Base-by-base conservation (phyloP, 2,888 invertebrate genomes). In the Lamproptera curius region DNA sequence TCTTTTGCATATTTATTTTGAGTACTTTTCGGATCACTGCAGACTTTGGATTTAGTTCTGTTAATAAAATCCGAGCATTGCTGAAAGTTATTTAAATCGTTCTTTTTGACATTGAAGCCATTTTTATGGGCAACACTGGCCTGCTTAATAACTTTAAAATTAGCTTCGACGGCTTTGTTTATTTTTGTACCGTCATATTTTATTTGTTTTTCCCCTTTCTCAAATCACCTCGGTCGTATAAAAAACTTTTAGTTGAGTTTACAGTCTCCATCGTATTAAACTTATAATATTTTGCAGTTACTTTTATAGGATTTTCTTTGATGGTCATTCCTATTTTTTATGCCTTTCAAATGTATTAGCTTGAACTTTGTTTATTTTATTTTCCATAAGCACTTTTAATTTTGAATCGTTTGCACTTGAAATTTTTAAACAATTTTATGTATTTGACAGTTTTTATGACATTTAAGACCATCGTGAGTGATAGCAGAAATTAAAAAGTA, bases 191-290 rank as follows among this genome's bases (percentile, higher is more conserved):
- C 31, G 16, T 39, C 41, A 10, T 44, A 44, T 49, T 44, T 44
- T 3, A 40, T 10, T 20, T 28, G 39, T 14, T 6, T 6, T 16
- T 44, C 2, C 16, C 2, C 1, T 40, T 44, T 16, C 8, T 49
- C 16, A 41, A 36, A 37, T 44, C 44, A n/a, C 44, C 44, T 13
- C 43, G 15, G 17, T 44, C 49, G 20, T 33, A 38, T 20, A 48
- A 38, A 33, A 38, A n/a, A 13, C 8, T 16, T 48, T 34, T 31
- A 11, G 31, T 11, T 41, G 38, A 3, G n/a, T n/a, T n/a, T n/a
- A n/a, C n/a, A n/a, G n/a, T n/a, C n/a, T n/a, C n/a, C n/a, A n/a
- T n/a, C n/a, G n/a, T n/a, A n/a, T n/a, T n/a, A n/a, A n/a, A n/a
- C n/a, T n/a, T n/a, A n/a, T n/a, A n/a, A n/a, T n/a, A n/a, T n/a